Conservation (phyloP, 2,888 invertebrate genomes). For the Chrysomela aeneicollis region DNA sequence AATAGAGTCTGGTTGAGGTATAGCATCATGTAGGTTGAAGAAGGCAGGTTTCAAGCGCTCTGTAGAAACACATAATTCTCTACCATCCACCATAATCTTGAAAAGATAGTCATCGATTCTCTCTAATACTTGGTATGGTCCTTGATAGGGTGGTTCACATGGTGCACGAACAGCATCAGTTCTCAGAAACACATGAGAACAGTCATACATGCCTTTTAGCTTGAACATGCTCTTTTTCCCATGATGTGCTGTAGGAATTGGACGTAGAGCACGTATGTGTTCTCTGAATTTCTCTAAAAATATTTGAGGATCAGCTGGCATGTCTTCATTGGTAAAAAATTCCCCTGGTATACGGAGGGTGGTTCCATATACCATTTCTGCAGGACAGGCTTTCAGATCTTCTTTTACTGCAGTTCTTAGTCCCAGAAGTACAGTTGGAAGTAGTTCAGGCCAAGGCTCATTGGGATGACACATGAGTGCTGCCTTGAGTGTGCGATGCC, state of each 20-base stretch:
- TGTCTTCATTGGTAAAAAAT: constrained; percentile 23
- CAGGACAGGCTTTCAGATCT: constrained; percentile 19
- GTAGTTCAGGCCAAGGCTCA: constrained; percentile 13
- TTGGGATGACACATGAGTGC: constrained; percentile 26
- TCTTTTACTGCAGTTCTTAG: constrained; percentile 25
- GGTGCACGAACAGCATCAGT: neutral
- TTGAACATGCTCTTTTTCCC: constrained; percentile 1
- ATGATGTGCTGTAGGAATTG: neutral
- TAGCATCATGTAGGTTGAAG: neutral
- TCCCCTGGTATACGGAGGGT: constrained; percentile 18
- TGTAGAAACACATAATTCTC: neutral
- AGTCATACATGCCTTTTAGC: constrained; percentile 2
- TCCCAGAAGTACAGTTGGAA: constrained; percentile 25
- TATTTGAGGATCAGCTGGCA: constrained; percentile 14
- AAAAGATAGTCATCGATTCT: constrained; percentile 19
- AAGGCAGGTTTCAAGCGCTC: neutral
- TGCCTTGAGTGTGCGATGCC: constrained; percentile 38
- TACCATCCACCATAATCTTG: constrained; percentile 8
- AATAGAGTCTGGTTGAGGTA: constrained; percentile 5
- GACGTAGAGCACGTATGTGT: constrained; percentile 5
- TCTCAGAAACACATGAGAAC: constrained; percentile 13
- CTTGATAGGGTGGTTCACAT: constrained; percentile 16
- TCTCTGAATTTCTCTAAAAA: neutral
- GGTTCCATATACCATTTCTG: constrained; percentile 20
- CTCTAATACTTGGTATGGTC: constrained; percentile 10